Percentiles rank a stretch among this genome's conserved stretches.
Evolutionary conservation across 2,113 vertebrate species (phyloP).

Genomic region (Chionomys nivalis): DNA sequence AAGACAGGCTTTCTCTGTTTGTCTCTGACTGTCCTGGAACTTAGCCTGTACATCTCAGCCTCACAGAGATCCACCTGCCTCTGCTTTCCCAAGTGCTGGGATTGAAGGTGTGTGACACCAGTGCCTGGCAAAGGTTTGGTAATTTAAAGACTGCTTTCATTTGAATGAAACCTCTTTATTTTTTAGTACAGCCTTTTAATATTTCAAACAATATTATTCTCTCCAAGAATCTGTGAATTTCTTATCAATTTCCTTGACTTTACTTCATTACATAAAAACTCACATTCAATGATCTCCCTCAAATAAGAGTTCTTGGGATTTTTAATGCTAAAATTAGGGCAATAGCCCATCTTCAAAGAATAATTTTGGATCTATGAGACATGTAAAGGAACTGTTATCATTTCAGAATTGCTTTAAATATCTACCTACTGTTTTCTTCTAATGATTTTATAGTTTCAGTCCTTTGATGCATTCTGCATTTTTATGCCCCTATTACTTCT

Average conservation of each 20-base stretch:
- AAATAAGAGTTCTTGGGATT: background rate
- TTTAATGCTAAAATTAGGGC: background rate
- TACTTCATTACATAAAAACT: background rate
- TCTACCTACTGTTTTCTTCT: background rate
- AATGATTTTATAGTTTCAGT: background rate
- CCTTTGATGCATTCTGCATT: background rate
- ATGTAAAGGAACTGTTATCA: background rate
- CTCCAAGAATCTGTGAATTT: background rate
- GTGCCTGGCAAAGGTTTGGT: background rate
- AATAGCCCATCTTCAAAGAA: background rate
- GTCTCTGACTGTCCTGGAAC: no score
- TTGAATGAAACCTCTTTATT: background rate
- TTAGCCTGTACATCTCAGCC: no score
- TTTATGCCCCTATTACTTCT: background rate
- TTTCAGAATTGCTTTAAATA: background rate
- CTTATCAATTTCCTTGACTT: slow-evolving; percentile 2
- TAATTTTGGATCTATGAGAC: background rate
- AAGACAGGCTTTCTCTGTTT: no score
- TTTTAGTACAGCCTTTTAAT: background rate
- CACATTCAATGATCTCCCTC: background rate
- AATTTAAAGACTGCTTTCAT: background rate
- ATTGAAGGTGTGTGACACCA: no score
- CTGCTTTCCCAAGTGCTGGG: no score
- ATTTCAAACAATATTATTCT: slow-evolving; percentile 12
- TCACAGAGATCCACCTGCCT: no score